Evolutionary conservation across 2,113 vertebrate species (phyloP).

Genomic region (Fregetta grallaria): DNA sequence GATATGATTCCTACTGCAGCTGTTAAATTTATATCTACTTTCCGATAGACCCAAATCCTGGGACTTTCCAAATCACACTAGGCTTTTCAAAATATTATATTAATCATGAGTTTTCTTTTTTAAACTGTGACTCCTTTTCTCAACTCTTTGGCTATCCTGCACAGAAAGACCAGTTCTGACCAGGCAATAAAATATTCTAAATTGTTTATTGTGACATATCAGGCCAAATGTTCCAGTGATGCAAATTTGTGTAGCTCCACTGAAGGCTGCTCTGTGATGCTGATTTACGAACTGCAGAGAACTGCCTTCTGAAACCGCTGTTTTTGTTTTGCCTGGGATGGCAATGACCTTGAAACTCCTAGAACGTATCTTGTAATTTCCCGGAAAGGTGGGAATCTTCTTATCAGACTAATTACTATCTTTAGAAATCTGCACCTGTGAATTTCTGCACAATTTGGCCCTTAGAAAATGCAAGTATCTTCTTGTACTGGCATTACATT

Average conservation of each 20-base stretch:
- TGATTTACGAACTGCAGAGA: background rate
- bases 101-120: background rate
- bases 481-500: background rate
- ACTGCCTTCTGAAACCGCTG: background rate
- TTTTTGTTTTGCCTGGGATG: background rate
- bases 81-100: background rate
- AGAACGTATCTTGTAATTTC: background rate
- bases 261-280: background rate
- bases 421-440: background rate
- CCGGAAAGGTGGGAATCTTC: background rate
- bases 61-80: background rate
- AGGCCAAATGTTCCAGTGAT: background rate
- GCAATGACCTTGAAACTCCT: background rate
- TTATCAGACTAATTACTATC: background rate
- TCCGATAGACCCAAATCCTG: background rate
- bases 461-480: background rate
- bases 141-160: background rate
- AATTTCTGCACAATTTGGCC: background rate
- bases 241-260: background rate
- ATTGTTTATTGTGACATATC: background rate
- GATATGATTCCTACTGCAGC: background rate
- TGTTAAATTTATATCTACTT: background rate
- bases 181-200: background rate
- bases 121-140: background rate
- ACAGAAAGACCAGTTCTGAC: background rate